phyloP scores from a whole-genome alignment of 2,113 vertebrate genomes.

The Electrona antarctica region DNA sequence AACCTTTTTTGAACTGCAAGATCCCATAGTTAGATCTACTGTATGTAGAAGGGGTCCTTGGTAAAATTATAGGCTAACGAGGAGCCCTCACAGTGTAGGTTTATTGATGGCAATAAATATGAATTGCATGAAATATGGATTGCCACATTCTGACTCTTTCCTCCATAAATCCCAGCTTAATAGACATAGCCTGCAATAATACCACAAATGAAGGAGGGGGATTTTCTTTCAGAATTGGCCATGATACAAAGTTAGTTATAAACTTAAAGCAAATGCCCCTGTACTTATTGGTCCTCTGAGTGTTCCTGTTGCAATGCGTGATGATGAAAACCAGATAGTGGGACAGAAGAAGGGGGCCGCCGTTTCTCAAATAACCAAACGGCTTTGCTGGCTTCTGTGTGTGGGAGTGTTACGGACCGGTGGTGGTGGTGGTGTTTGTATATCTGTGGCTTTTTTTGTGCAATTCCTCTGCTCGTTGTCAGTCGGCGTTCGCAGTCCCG shows the following conservation, averaged over 20 bases:
- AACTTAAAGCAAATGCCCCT: constrained; percentile 26
- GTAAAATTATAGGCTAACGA: neutral
- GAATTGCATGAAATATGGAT: neutral
- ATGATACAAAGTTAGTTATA: constrained; percentile 10
- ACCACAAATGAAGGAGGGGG: constrained; percentile 27
- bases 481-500: constrained; percentile 20
- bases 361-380: constrained; percentile 46
- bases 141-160: constrained; percentile 10
- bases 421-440: constrained; percentile 52
- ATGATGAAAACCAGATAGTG: constrained; percentile 69
- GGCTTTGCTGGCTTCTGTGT: constrained; percentile 54
- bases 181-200: constrained; percentile 9
- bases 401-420: constrained; percentile 30
- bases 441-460: constrained; percentile 56
- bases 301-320: constrained; percentile 55
- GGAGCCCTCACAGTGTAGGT: neutral
- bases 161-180: constrained; percentile 29
- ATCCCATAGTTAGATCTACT: neutral
- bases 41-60: neutral
- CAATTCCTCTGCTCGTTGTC: too few species aligned
- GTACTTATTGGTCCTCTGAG: constrained; percentile 54
- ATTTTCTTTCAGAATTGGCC: neutral
- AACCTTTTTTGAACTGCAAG: neutral
- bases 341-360: constrained; percentile 40
- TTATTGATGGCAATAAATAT: neutral